Base-by-base conservation (phyloP, 2,797 vertebrate genomes). In the Falco biarmicus region DNA sequence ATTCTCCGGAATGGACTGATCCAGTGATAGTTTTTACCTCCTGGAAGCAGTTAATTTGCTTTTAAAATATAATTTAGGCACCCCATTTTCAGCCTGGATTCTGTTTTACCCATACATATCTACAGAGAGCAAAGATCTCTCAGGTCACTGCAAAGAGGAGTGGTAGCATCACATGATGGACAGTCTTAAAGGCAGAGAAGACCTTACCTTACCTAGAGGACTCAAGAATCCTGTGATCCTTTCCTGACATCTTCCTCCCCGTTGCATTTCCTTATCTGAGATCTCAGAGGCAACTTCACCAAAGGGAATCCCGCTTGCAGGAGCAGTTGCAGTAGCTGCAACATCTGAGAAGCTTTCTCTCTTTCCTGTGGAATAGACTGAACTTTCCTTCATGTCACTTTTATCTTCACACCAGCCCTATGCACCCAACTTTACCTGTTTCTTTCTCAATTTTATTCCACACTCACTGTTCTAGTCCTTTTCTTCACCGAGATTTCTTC, bases 91-190 rank as follows among this genome's bases (percentile, higher is more conserved):
- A 86, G 32, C 5, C 65, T 48, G 24, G 5, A 29, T 73, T 82
- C 69, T 73, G 15, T 31, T 76, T 39, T 56, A 82, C 7, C 21
- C 3, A 3, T 32, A 32, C 2, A 4, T 3, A 7, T 32, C 21
- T 57, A 85, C 37, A 32, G 41, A 76, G 13, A 74, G 7, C 12
- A 54, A 29, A 84, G 61, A 45, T 17, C 25, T 79, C 47, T 76
- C 54, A 21, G 47, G 59, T 11, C 25, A 53, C 17, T 77, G 41
- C 21, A 43, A 88, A 69, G 10, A 9, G 24, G 10, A 6, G 7
- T 2, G 11, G 25, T 11, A 28, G 5, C 39, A 25, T 20, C 41
- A 57, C 25, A 9, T 0, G 0, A 54, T 50, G 69, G 41, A 39
- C 5, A 56, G 3, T 15, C 21, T 56, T 13, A 18, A 43, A 37